phyloP scores from a whole-genome alignment of 2,888 invertebrate species.

The Parochlus steinenii region DNA sequence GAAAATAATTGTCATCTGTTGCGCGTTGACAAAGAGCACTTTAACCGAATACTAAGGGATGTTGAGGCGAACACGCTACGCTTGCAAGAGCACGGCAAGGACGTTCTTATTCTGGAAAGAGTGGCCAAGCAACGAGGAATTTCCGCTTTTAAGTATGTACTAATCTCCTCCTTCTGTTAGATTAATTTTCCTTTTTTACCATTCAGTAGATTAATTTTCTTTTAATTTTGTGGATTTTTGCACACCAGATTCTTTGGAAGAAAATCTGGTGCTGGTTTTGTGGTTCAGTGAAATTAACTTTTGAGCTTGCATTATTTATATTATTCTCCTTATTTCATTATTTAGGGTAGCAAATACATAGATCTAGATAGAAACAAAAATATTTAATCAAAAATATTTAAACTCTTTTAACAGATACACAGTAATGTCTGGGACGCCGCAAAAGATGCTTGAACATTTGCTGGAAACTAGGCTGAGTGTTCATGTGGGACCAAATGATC shows the following conservation, averaged over 20 bases:
- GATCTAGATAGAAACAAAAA: not conserved
- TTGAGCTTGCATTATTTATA: too few species aligned
- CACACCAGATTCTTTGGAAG: too few species aligned
- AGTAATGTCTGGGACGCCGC: slow-evolving; percentile 72
- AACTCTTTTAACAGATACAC: slow-evolving; percentile 50
- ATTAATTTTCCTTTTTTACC: not conserved
- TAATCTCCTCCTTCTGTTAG: not conserved
- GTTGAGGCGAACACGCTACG: slow-evolving; percentile 78
- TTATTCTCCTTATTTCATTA: too few species aligned
- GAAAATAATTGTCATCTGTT: slow-evolving; percentile 73
- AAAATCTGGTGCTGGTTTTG: too few species aligned
- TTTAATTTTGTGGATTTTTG: too few species aligned
- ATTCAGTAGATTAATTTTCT: not conserved
- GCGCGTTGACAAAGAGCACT: slow-evolving; percentile 70
- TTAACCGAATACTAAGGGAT: slow-evolving; percentile 64
- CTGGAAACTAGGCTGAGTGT: slow-evolving; percentile 61
- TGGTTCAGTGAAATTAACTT: too few species aligned
- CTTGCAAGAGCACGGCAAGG: slow-evolving; percentile 67
- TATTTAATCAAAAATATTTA: too few species aligned
- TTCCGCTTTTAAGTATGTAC: slow-evolving; percentile 42
- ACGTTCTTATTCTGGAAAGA: slow-evolving; percentile 65
- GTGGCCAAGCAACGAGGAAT: slow-evolving; percentile 39
- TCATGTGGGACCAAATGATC: slow-evolving; percentile 43
- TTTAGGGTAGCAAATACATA: too few species aligned
- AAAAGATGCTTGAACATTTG: slow-evolving; percentile 73